phyloP scores from a whole-genome alignment of 2,113 vertebrate species.

The Dasypus novemcinctus region DNA sequence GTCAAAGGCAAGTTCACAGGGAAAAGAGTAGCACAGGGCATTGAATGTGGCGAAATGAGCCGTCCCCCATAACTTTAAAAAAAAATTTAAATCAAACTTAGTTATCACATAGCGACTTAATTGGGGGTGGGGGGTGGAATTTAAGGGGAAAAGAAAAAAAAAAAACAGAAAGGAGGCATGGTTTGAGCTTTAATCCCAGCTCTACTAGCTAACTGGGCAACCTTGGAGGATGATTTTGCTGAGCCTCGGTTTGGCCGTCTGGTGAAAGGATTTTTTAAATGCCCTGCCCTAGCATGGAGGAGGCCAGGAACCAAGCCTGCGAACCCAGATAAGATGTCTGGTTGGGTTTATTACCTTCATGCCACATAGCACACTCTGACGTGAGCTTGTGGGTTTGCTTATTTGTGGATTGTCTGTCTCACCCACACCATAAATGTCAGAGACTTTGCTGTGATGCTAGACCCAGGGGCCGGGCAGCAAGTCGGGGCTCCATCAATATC shows the following conservation, averaged over 20 bases:
- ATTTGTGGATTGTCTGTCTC: background rate
- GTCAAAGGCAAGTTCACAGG: background rate
- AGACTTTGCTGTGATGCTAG: background rate
- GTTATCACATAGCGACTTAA: constrained; percentile 6
- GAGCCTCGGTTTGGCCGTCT: background rate
- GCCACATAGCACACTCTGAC: background rate
- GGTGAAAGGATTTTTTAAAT: too few species aligned
- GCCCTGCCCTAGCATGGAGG: too few species aligned
- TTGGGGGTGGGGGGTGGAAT: background rate
- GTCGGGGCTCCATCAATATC: fast-evolving
- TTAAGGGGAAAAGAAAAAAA: background rate
- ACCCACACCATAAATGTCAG: background rate
- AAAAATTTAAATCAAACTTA: constrained; percentile 1
- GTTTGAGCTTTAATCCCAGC: background rate
- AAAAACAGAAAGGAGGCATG: background rate
- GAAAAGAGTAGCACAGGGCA: background rate
- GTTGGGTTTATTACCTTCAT: background rate
- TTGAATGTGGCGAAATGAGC: background rate
- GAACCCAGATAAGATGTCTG: too few species aligned
- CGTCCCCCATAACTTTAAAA: background rate
- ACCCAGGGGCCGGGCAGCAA: background rate
- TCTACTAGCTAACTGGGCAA: background rate
- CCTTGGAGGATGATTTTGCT: background rate
- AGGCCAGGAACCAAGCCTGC: background rate
- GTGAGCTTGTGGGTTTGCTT: background rate